These are phyloP conservation scores for Sorex maritimensis DNA, from an alignment of 2,797 vertebrate genomes.

Conservation along the genomic window DNA sequence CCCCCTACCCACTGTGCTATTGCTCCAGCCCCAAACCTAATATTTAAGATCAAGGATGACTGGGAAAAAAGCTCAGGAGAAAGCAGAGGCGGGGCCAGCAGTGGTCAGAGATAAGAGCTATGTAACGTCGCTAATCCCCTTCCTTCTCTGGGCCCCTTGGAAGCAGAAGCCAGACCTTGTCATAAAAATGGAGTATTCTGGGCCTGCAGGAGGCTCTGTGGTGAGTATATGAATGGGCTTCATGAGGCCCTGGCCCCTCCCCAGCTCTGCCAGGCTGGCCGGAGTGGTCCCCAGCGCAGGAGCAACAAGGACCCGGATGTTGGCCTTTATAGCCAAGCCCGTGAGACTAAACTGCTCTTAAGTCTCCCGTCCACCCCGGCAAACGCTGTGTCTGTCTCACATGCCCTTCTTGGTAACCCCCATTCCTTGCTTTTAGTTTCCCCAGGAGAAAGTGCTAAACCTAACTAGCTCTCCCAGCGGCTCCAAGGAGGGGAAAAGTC, in stretches of 20 bases:
- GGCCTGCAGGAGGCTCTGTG: no score
- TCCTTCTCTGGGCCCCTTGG: constrained; percentile 18
- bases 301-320: neutral
- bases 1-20: no score
- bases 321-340: neutral
- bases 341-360: neutral
- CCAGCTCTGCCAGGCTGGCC: no score
- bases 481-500: constrained; percentile 24
- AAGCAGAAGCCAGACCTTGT: neutral
- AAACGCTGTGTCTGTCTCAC: neutral
- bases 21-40: no score
- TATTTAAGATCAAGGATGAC: neutral
- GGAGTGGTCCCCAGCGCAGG: no score
- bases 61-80: constrained; percentile 33
- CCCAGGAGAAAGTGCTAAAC: constrained; percentile 48
- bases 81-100: neutral
- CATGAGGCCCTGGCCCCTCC: neutral
- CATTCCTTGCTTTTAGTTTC: neutral
- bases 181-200: constrained; percentile 34
- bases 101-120: neutral
- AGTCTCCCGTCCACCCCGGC: neutral
- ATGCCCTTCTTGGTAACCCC: no score
- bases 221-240: neutral
- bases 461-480: constrained; percentile 6
- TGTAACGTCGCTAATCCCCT: neutral